Evolutionary conservation across 2,113 vertebrate species (phyloP), one percentile per base, ranked within the genome.

Genomic region (Rissa tridactyla): DNA sequence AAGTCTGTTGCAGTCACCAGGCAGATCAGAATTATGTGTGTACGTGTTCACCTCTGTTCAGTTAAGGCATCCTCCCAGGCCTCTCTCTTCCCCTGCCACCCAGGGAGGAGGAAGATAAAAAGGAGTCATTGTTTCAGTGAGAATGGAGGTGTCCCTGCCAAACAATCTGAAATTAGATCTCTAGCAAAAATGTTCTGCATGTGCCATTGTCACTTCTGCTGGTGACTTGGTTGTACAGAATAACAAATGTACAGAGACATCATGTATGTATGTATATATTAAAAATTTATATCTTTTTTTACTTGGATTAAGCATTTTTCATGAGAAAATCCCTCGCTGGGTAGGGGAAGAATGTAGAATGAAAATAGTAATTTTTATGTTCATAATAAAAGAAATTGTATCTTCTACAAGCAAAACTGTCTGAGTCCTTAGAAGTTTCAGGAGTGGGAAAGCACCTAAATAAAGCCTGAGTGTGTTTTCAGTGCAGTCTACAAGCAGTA

Each of bases 191-290:
- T 34, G 40, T 80, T 30, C 42, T 62, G 60, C 34, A 1, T 30
- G 82, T 97, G 94, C 88, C 83, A 42, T 60, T 81, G 80, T 77
- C 60, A 52, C 51, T 49, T n/a, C 65, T 96, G 94, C 61, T 69
- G 78, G 92, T 96, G 93, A 94, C 91, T 96, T 91, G 86, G 66
- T 91, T 96, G 92, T 97, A 92, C 89, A 96, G 75, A 71, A 61
- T 47, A 55, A 79, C 26, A 69, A 21, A 94, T 95, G 94, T 93
- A 95, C 73, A 96, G 91, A 97, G 36, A 94, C 12, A 6, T n/a
- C 69, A 84, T 96, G 71, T 84, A 82, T 93, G 62, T 91, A 73
- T 96, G 82, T 90, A 87, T 51, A 89, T 91, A 93, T n/a, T n/a
- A 34, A 62, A 95, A 57, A 15, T 27, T 30, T 79, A 4, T 92